Percentiles rank a stretch among this genome's conserved stretches.
These are phyloP conservation scores for Bathynomus jamesi DNA, from an alignment of 1,140 invertebrate species.

Conservation along the genomic window DNA sequence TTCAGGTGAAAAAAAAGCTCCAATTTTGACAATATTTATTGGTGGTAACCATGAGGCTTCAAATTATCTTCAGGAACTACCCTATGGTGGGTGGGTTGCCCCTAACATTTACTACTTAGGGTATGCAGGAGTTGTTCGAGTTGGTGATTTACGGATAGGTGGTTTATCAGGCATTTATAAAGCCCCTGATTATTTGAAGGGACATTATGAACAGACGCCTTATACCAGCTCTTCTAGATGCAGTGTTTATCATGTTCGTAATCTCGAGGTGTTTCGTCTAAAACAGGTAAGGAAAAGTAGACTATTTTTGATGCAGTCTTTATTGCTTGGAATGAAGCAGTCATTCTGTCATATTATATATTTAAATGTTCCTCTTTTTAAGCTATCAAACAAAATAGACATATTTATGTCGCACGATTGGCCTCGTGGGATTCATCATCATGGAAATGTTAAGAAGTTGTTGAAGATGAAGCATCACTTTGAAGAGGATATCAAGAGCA, in stretches of 20 bases:
- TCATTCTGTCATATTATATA: neutral
- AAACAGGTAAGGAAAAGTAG: slow-evolving; percentile 53
- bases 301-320: neutral
- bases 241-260: slow-evolving; percentile 88
- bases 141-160: slow-evolving; percentile 81
- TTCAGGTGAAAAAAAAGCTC: slow-evolving; percentile 82
- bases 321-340: neutral
- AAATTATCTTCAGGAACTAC: slow-evolving; percentile 89
- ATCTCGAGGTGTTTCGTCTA: slow-evolving; percentile 77
- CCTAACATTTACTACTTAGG: slow-evolving; percentile 97
- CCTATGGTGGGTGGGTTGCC: slow-evolving; percentile 97
- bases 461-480: slow-evolving; percentile 78
- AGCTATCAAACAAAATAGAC: slow-evolving; percentile 65
- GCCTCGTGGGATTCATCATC: slow-evolving; percentile 79
- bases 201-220: slow-evolving; percentile 78
- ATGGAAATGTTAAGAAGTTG: slow-evolving; percentile 69
- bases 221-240: slow-evolving; percentile 68
- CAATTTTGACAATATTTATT: slow-evolving; percentile 89
- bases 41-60: slow-evolving; percentile 99
- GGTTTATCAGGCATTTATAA: slow-evolving; percentile 95
- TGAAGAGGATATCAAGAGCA: slow-evolving; percentile 69
- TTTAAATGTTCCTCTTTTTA: slow-evolving; percentile 4
- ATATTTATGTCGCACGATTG: slow-evolving; percentile 95
- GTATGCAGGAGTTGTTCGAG: slow-evolving; percentile 76
- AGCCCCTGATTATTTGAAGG: slow-evolving; percentile 71